Conservation (phyloP, 1,140 invertebrate species). For the Brachionus calyciflorus region DNA sequence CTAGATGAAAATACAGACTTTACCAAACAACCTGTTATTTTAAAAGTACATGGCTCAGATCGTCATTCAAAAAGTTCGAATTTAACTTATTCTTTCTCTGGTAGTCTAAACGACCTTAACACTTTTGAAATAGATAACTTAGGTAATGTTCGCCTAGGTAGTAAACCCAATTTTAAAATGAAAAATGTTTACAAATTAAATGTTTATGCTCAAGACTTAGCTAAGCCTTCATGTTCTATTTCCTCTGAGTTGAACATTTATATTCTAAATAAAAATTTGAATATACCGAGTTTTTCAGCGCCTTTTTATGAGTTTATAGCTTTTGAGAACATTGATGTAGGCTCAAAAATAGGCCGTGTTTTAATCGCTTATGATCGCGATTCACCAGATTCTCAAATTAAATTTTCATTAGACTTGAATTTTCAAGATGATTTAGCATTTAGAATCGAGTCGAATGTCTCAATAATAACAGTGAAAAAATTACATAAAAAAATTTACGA, state of each 20-base stretch:
- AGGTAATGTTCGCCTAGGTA: background rate
- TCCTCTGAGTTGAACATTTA: background rate
- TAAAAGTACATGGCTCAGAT: background rate
- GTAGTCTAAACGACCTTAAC: constrained; percentile 31
- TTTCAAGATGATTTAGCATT: background rate
- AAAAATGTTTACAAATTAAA: constrained; percentile 23
- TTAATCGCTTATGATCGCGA: constrained; percentile 5
- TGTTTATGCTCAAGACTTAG: background rate
- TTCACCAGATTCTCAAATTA: background rate
- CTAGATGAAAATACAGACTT: constrained; percentile 29
- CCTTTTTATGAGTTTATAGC: constrained; percentile 46
- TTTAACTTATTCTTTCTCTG: constrained; percentile 17
- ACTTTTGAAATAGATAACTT: constrained; percentile 40
- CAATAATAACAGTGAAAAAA: background rate
- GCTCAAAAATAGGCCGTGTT: constrained; percentile 19
- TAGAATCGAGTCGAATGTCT: background rate
- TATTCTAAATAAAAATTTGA: constrained; percentile 9
- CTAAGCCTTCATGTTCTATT: background rate
- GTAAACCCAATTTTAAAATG: constrained; percentile 12
- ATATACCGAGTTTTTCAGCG: constrained; percentile 2
- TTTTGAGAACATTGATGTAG: background rate
- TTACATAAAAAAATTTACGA: background rate
- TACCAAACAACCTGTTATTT: constrained; percentile 1
- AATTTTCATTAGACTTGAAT: background rate
- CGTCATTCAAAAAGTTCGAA: background rate